Base-by-base conservation (phyloP, 1,140 invertebrate genomes). In the Onthophagus taurus region DNA sequence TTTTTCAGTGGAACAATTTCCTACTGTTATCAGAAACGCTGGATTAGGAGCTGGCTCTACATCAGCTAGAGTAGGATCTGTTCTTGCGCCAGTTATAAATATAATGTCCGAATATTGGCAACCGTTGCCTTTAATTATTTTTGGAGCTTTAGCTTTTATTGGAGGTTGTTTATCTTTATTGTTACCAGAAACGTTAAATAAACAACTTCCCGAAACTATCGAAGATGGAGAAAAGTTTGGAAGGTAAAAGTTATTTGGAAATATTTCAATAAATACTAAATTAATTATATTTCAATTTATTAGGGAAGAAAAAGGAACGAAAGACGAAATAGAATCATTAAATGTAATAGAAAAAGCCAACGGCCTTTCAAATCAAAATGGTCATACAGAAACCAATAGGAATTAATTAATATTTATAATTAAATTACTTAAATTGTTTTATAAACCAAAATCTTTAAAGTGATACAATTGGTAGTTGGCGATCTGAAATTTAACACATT, bases 1-100 rank as follows among this genome's bases (percentile, higher is more conserved):
- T 31, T 86, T 83, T 57, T 81, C 86, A 7, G 78, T 80, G 4
- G 87, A 91, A 67, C 80, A 88, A 55, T 89, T 86, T 54, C 87
- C 88, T 1, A 90, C 88, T 1, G 77, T 84, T 5, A 78, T 91
- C 26, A 69, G 88, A 42, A 89, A 85, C 57, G 78, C 82, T 31
- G 85, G 77, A 8, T 61, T 90, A 45, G 87, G 86, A 2, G 77
- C 81, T 3, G 74, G 81, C 30, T 89, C 85, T 0, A 85, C 81
- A 48, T 79, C 76, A 48, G 86, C 85, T 5, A 66, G 86, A 43
- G 64, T 89, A 42, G 85, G 85, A 9, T 83, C 82, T 20, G 81
- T 88, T 50, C 60, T 84, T 31, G 81, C 85, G 1, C 84, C 86
- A 4, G 82, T 77, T 49, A 69, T 84, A 23, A 78, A 81, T 53